Evolutionary conservation across 2,797 vertebrate species (phyloP), one percentile per base, ranked within the genome.

Genomic region (Benthosema pterotum): DNA sequence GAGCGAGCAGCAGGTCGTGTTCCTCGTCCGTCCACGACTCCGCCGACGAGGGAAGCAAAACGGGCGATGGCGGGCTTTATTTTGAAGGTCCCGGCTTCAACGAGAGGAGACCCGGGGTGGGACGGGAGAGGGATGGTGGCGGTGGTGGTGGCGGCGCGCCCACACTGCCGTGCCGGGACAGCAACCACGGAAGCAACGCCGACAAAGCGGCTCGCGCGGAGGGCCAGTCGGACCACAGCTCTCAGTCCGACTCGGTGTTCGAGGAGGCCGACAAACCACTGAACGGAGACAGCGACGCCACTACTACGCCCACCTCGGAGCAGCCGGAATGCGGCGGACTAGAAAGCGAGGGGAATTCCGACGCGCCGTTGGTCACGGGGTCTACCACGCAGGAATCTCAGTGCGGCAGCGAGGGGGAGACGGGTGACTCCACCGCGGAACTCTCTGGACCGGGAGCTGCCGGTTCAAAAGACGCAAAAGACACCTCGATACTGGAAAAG

Each of bases 81-180:
- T 86, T 86, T 57, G 85, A 88, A 3, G 79, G 79, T 11, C 71
- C 68, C 0, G n/a, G n/a, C n/a, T 80, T 74, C 52, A 89, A 91
- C 58, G 92, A 93, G 68, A 91, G 93, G 59, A 86, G 84, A 55
- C 92, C 93, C 42, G 88, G 93, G 9, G 88, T 94, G 60, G 85
- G 93, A 68, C 67, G 90, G 73, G 90, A 94, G 71, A 87, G 92
- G 71, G 91, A 91, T 0, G 88, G 82, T 16, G 77, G 72, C 12
- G 71, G n/a, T n/a, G n/a, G n/a, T n/a, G n/a, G n/a, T n/a, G n/a
- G 82, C 18, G 77, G 72, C 12, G 71, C 83, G 63, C 69, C 82
- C 17, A 60, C 67, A 0, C 80, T 78, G 58, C 65, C 69, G 0
- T 71, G 78, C 60, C 79, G 75, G 67, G 85, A 84, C 9, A 47